Conservation (phyloP, 2,113 vertebrate genomes). For the Azemiops feae region DNA sequence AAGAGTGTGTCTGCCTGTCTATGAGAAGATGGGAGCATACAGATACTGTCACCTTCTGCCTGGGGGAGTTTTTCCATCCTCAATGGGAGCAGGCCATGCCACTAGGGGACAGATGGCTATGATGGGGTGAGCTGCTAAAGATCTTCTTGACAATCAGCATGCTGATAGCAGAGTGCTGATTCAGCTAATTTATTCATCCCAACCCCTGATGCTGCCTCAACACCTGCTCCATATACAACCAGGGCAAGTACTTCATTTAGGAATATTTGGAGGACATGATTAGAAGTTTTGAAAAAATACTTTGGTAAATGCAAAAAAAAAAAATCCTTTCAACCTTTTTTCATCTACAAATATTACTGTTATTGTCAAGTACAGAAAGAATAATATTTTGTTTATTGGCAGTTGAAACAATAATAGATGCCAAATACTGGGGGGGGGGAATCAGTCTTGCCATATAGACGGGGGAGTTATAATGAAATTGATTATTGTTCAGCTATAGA, state of each 20-base stretch:
- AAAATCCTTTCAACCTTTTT: not conserved
- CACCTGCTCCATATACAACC: not conserved
- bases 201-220: not conserved
- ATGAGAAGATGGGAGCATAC: not conserved
- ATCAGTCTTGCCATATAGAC: not conserved
- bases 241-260: not conserved
- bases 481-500: not conserved
- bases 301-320: too few relatives aligned
- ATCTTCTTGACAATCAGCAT: not conserved
- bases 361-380: not conserved
- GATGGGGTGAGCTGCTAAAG: not conserved
- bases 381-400: not conserved
- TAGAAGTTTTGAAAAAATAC: not conserved
- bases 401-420: not conserved
- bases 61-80: not conserved
- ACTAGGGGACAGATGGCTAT: conserved; percentile 9
- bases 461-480: not conserved
- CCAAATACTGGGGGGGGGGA: not conserved
- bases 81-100: conserved; percentile 1
- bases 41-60: not conserved
- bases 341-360: not conserved
- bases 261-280: not conserved
- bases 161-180: not conserved
- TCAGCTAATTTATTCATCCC: not conserved
- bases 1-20: not conserved